Conservation (phyloP, 2,888 invertebrate genomes). For the Calameuta filiformis region DNA sequence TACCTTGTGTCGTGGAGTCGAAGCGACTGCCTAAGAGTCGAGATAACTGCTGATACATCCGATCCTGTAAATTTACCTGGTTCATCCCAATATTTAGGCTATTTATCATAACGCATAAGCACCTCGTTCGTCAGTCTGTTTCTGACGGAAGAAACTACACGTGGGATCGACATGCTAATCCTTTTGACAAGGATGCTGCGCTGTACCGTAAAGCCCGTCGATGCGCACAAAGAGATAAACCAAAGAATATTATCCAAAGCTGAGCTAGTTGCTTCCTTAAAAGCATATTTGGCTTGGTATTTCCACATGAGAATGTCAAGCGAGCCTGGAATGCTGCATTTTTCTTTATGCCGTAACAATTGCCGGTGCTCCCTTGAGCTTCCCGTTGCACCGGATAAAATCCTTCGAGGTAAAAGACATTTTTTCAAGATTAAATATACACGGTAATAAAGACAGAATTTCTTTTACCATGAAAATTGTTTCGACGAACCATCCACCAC, state of each 20-base stretch:
- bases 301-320: slow-evolving; percentile 30
- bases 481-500: too few species aligned
- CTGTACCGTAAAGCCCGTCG: slow-evolving; percentile 27
- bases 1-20: neutral
- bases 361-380: neutral
- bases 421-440: too few species aligned
- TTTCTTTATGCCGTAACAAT: neutral
- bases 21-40: neutral
- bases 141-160: neutral
- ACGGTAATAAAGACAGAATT: too few species aligned
- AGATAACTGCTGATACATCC: too few species aligned
- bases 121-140: neutral
- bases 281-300: slow-evolving; percentile 58
- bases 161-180: neutral
- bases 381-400: too few species aligned
- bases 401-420: too few species aligned
- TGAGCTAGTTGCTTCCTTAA: slow-evolving; percentile 47
- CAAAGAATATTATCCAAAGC: neutral
- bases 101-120: neutral
- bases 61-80: neutral
- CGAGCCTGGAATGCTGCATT: neutral
- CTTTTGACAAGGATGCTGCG: neutral
- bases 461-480: too few species aligned
- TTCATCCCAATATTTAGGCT: neutral
- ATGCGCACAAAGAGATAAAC: slow-evolving; percentile 27